phyloP scores from a whole-genome alignment of 2,113 vertebrate species.

The Brachypodius melanocephalos region DNA sequence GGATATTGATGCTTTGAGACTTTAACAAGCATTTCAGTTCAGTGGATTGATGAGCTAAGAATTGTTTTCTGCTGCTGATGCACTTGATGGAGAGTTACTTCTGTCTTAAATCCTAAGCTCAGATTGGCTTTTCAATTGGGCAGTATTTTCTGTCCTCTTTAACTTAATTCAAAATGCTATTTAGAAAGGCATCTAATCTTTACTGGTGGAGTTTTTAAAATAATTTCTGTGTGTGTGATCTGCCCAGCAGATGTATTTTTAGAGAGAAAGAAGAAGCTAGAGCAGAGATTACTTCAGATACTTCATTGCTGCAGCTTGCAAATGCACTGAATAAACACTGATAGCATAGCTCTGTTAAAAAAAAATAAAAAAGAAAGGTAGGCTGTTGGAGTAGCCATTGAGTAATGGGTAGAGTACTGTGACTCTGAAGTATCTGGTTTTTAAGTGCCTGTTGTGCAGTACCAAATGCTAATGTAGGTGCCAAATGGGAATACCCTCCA shows the following conservation, averaged over 20 bases:
- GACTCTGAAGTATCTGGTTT: neutral
- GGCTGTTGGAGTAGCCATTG: neutral
- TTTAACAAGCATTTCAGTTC: conserved; percentile 3
- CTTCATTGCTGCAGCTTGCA: neutral
- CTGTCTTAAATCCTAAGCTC: neutral
- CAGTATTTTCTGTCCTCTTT: neutral
- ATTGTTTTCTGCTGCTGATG: neutral
- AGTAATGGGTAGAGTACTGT: neutral
- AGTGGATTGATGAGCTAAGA: neutral
- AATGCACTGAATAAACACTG: neutral
- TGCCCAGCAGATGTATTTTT: neutral
- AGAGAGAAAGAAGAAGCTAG: neutral
- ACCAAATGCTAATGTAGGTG: neutral
- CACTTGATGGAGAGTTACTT: neutral
- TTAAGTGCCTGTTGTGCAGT: neutral
- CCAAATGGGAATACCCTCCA: conserved; percentile 1
- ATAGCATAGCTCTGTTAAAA: neutral
- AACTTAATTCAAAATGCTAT: neutral
- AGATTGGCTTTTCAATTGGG: neutral
- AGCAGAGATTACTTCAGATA: neutral
- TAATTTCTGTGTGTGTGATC: neutral
- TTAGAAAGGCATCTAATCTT: neutral
- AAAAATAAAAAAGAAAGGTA: neutral
- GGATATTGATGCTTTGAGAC: neutral
- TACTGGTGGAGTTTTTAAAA: neutral